phyloP scores from a whole-genome alignment of 2,888 invertebrate genomes.

The Parthenolecanium corni region DNA sequence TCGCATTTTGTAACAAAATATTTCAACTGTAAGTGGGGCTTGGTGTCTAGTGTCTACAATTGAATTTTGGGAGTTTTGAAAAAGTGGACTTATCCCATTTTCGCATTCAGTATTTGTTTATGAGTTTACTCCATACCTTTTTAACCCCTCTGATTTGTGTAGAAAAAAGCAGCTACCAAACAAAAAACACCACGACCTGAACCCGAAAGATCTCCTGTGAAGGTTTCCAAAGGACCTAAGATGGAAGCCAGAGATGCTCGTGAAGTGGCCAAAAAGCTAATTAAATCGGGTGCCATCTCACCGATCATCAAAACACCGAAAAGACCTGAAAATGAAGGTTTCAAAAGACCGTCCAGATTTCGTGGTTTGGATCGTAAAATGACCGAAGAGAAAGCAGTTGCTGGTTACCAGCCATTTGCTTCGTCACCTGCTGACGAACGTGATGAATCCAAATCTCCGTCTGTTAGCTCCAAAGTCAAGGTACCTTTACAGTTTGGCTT shows the following conservation, averaged over 20 bases:
- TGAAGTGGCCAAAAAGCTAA: constrained; percentile 87
- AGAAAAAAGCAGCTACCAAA: constrained; percentile 72
- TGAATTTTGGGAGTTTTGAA: too few species aligned
- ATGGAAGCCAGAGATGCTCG: constrained; percentile 85
- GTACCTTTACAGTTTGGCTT: constrained; percentile 29
- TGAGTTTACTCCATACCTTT: neutral
- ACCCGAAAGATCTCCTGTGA: constrained; percentile 64
- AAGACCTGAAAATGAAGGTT: constrained; percentile 75
- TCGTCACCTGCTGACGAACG: constrained; percentile 65
- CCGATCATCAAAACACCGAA: constrained; percentile 74
- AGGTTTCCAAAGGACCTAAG: constrained; percentile 48
- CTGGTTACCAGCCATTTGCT: constrained; percentile 84
- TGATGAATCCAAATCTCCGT: constrained; percentile 39
- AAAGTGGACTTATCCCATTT: neutral
- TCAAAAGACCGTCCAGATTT: constrained; percentile 58
- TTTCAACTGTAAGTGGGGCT: too few species aligned
- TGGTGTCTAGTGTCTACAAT: too few species aligned
- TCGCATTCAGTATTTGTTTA: neutral
- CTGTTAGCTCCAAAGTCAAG: constrained; percentile 46
- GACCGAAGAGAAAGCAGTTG: constrained; percentile 54
- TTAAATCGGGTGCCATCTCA: constrained; percentile 83
- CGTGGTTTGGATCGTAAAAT: constrained; percentile 45
- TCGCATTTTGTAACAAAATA: too few species aligned
- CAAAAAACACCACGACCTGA: constrained; percentile 80
- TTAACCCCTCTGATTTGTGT: constrained; percentile 5